Evolutionary conservation across 2,797 vertebrate species (phyloP).

Genomic region (Parauchenoglanis punctatus): DNA sequence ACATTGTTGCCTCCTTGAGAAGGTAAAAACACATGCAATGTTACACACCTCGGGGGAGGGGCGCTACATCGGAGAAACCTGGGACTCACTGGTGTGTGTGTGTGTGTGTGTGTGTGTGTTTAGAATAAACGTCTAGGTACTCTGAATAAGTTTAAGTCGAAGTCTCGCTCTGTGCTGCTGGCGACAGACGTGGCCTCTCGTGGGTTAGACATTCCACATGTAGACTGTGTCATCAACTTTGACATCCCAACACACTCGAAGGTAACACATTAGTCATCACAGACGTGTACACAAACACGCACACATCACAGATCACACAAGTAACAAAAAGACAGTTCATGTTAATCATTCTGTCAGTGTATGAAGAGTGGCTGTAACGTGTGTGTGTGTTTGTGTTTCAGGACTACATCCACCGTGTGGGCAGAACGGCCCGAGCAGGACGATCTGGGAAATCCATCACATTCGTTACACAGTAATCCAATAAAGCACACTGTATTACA

Average conservation of each 20-base stretch:
- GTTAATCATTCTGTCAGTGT: not conserved
- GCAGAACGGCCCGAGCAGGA: constrained; percentile 93
- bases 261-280: constrained; percentile 67
- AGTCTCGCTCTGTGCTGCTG: constrained; percentile 91
- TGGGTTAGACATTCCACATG: constrained; percentile 94
- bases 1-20: not conserved
- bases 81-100: not conserved
- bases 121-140: constrained; percentile 93
- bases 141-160: constrained; percentile 97
- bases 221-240: constrained; percentile 97
- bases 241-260: constrained; percentile 98
- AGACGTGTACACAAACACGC: not conserved
- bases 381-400: constrained; percentile 54
- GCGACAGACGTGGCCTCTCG: constrained; percentile 97
- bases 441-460: constrained; percentile 95
- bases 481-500: not conserved
- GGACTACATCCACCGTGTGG: constrained; percentile 98
- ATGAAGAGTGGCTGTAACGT: not conserved
- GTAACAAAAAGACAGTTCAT: not conserved
- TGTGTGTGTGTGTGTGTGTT: constrained; percentile 3
- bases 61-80: not conserved
- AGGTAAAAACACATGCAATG: not conserved
- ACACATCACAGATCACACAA: not conserved
- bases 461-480: constrained; percentile 94
- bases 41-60: not conserved